phyloP scores from a whole-genome alignment of 2,888 invertebrate genomes.

The Athetis lepigone region DNA sequence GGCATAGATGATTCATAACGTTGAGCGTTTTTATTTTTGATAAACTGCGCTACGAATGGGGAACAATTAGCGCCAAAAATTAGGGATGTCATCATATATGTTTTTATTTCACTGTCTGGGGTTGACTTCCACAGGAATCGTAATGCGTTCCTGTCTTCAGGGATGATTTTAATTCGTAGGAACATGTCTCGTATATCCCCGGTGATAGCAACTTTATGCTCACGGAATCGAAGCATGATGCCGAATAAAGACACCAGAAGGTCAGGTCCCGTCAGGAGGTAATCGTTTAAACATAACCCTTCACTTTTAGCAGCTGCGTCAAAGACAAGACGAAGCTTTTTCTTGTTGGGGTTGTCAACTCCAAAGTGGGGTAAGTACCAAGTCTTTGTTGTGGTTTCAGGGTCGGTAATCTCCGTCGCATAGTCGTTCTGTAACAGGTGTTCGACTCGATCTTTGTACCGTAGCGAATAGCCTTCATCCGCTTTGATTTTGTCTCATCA shows the following conservation, averaged over 20 bases:
- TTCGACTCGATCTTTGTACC: slow-evolving; percentile 4
- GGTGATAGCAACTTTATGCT: slow-evolving; percentile 39
- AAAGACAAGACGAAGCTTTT: slow-evolving; percentile 54
- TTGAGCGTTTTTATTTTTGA: slow-evolving; percentile 17
- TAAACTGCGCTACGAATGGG: slow-evolving; percentile 16
- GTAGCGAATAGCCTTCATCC: background rate
- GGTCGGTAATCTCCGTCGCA: background rate
- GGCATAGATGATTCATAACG: slow-evolving; percentile 3
- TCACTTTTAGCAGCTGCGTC: slow-evolving; percentile 50
- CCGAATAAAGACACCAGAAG: slow-evolving; percentile 44
- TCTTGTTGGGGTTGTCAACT: slow-evolving; percentile 59
- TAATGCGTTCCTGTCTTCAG: slow-evolving; percentile 37
- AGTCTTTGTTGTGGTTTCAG: slow-evolving; percentile 17
- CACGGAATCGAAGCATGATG: slow-evolving; percentile 52
- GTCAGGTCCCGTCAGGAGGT: slow-evolving; percentile 52
- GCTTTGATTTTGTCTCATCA: slow-evolving; percentile 4
- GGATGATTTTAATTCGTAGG: slow-evolving; percentile 39
- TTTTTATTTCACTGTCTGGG: background rate
- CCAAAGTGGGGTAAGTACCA: slow-evolving; percentile 64
- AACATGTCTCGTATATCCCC: slow-evolving; percentile 44
- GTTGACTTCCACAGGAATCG: slow-evolving; percentile 33
- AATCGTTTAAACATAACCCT: slow-evolving; percentile 48
- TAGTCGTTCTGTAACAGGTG: slow-evolving; percentile 1
- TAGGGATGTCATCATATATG: slow-evolving; percentile 4
- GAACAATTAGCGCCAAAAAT: slow-evolving; percentile 23